Evolutionary conservation across 2,113 vertebrate genomes (phyloP), one percentile per base, ranked within the genome.

Genomic region (Tor tambroides): DNA sequence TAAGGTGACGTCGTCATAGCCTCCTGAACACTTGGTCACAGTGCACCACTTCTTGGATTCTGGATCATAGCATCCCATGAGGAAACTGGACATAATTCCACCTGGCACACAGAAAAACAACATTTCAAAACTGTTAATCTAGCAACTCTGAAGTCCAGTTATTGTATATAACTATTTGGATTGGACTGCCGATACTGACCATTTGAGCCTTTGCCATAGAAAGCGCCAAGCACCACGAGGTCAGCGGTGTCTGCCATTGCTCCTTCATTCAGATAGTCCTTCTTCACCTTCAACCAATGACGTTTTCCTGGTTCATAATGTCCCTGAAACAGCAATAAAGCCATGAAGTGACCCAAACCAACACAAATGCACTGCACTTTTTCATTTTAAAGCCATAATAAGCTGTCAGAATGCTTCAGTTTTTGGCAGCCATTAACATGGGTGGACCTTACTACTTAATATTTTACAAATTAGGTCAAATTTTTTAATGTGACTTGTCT

Each of bases 281-380:
- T 99, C 92, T 99, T 99, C 83, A 99, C 97, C 89, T 99, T 99
- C 89, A 99, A 94, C 98, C 98, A 99, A 88, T 99, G 98, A 0
- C 98, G 96, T 56, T 99, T 99, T 4, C 98, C 98, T 5, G 98
- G 98, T 80, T 99, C 98, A 3, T 99, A 99, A 6, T 19, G 88
- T 4, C 98, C 94, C 98, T 99, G 88, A 17, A 9, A 43, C 54
- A 84, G 87, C 87, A 71, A 38, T 17, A 80, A 28, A 35, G 2
- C 10, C 6, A 79, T 21, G 76, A 54, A 51, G 1, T 54, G 7
- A 30, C 28, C 71, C 28, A n/a, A 51, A 84, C 10, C 69, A 1
- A 86, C 30, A 81, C 3, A 84, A 0, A 82, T 7, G 54, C 30
- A 69, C 12, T n/a, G 28, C 65, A 69, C 28, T 7, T 32, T 17